Percentiles rank a stretch among this genome's conserved stretches.
Conservation (phyloP, 2,888 invertebrate genomes). For the Thalpophila matura region DNA sequence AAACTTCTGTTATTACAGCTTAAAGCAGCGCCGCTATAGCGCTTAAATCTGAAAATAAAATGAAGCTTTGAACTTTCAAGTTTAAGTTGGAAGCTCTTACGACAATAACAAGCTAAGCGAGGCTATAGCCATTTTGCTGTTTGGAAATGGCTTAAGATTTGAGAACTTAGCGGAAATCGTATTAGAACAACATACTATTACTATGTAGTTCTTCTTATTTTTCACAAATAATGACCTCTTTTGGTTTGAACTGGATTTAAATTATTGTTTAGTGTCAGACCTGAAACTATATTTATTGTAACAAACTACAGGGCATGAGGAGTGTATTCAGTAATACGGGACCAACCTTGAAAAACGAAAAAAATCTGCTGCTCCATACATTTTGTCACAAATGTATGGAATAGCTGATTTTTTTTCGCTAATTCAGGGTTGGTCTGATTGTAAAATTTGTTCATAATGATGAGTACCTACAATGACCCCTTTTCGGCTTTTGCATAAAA, state of each 20-base stretch:
- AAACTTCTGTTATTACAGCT: constrained; percentile 54
- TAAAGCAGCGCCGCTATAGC: constrained; percentile 24
- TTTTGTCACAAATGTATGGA: too few species aligned
- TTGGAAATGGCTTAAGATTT: constrained; percentile 25
- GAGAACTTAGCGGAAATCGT: constrained; percentile 14
- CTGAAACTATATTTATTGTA: background rate
- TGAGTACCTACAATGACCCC: too few species aligned
- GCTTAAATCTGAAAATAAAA: constrained; percentile 60
- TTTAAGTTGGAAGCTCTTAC: constrained; percentile 64
- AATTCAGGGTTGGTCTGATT: too few species aligned
- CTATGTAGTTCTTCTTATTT: background rate
- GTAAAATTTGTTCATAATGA: too few species aligned
- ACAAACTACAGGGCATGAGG: too few species aligned
- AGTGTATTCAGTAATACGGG: too few species aligned
- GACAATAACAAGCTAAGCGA: constrained; percentile 63
- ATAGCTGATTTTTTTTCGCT: too few species aligned
- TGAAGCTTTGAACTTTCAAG: constrained; percentile 61
- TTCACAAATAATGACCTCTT: background rate
- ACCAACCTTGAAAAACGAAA: too few species aligned
- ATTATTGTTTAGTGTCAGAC: too few species aligned
- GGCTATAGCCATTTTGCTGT: constrained; percentile 55
- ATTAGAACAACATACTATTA: background rate
- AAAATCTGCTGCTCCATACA: too few species aligned
- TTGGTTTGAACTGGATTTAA: too few species aligned
- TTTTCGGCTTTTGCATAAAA: background rate